These are phyloP conservation scores for Gorsachius goisagi DNA, from an alignment of 2,113 vertebrate genomes.

Conservation along the genomic window DNA sequence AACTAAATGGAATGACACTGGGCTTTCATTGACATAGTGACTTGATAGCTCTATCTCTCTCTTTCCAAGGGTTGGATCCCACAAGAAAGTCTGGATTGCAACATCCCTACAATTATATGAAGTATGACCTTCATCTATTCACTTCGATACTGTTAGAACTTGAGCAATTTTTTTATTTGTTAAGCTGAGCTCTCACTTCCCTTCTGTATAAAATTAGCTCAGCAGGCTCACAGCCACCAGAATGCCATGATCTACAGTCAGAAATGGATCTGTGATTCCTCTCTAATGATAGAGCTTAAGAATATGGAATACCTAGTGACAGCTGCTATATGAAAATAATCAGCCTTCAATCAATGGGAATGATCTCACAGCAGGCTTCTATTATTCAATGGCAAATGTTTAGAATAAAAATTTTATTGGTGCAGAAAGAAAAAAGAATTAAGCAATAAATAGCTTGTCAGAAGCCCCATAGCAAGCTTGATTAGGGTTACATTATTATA, in stretches of 20 bases:
- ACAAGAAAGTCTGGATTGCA: not conserved
- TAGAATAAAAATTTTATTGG: slow-evolving; percentile 56
- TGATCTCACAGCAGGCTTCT: slow-evolving; percentile 38
- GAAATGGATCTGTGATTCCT: slow-evolving; percentile 19
- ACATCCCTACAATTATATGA: not conserved
- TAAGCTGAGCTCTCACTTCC: not conserved
- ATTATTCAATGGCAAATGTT: slow-evolving; percentile 52
- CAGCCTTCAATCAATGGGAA: slow-evolving; percentile 43
- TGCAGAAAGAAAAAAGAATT: slow-evolving; percentile 8
- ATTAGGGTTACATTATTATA: not conserved
- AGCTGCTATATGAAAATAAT: slow-evolving; percentile 61
- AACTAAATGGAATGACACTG: not conserved
- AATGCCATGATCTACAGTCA: not conserved
- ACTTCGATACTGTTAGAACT: not conserved
- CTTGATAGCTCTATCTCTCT: not conserved
- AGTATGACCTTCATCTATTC: not conserved
- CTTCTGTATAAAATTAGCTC: slow-evolving; percentile 10
- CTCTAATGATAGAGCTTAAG: not conserved
- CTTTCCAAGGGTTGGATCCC: not conserved
- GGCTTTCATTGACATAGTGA: not conserved
- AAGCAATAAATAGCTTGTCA: slow-evolving; percentile 55
- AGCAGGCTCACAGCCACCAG: not conserved
- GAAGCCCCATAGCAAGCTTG: not conserved
- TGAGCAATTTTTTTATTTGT: not conserved
- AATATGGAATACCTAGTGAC: not conserved